Evolutionary conservation across 2,888 invertebrate species (phyloP).

Genomic region (Andrena praecox): DNA sequence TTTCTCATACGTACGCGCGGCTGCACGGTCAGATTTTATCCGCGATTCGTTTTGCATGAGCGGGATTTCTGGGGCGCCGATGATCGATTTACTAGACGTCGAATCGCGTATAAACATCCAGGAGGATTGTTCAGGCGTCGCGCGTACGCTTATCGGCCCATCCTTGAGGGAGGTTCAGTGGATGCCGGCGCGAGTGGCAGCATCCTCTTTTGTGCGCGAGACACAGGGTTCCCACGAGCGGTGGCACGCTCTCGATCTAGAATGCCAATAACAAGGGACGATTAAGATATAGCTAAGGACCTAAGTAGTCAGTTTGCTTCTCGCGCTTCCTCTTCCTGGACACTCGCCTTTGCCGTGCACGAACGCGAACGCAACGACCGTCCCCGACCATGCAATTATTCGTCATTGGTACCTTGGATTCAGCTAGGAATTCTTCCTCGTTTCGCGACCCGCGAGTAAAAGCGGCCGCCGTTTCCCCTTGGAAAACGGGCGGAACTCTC

Average conservation of each 20-base stretch:
- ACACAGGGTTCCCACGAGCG: constrained; percentile 65
- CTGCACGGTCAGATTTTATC: constrained; percentile 50
- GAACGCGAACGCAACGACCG: constrained; percentile 64
- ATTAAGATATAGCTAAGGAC: constrained; percentile 57
- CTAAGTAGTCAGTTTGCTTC: constrained; percentile 56
- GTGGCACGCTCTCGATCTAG: constrained; percentile 65
- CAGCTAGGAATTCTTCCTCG: constrained; percentile 44
- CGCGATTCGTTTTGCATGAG: constrained; percentile 48
- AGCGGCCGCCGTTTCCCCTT: constrained; percentile 22
- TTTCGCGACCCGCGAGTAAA: constrained; percentile 3
- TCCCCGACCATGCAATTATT: constrained; percentile 68
- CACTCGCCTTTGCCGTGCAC: constrained; percentile 63
- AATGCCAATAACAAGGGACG: constrained; percentile 69
- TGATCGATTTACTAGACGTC: constrained; percentile 54
- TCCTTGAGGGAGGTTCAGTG: not conserved
- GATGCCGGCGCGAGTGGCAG: not conserved
- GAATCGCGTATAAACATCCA: constrained; percentile 30
- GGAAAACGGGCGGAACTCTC: constrained; percentile 19
- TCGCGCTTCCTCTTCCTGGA: constrained; percentile 61
- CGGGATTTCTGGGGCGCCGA: constrained; percentile 38
- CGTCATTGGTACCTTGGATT: constrained; percentile 63
- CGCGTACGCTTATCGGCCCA: not conserved
- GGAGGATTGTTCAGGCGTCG: not conserved
- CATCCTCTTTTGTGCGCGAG: constrained; percentile 27
- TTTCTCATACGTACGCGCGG: constrained; percentile 66